Conservation (phyloP, 2,888 invertebrate species). For the Diarsia brunnea region DNA sequence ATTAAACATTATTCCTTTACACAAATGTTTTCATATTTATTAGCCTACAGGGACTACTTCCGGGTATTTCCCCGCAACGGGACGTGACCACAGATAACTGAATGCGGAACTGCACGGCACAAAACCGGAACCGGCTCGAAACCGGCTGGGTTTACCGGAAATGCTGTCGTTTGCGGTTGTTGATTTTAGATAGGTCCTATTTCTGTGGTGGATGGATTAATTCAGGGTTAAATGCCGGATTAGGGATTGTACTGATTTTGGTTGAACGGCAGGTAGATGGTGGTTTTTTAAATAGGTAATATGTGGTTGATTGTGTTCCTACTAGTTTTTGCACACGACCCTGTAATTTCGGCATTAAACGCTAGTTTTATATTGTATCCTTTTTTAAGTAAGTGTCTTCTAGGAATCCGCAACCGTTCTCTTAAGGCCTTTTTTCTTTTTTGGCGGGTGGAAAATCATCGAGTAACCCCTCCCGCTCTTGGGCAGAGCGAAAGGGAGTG, state of each 20-base stretch:
- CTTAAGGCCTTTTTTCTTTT: too few species aligned
- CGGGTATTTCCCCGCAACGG: conserved; percentile 50
- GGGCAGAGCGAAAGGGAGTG: too few species aligned
- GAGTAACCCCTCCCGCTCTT: too few species aligned
- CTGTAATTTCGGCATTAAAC: background rate
- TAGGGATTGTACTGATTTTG: background rate
- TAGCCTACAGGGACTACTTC: conserved; percentile 38
- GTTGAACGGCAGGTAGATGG: background rate
- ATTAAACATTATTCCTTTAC: conserved; percentile 23
- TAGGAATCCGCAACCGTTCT: too few species aligned
- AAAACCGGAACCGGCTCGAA: conserved; percentile 39
- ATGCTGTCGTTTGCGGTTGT: conserved; percentile 48
- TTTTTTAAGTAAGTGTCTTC: too few species aligned
- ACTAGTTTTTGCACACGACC: background rate
- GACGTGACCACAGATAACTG: conserved; percentile 46
- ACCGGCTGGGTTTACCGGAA: conserved; percentile 51
- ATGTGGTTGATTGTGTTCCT: background rate
- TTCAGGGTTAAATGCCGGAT: conserved; percentile 28
- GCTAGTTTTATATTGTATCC: too few species aligned
- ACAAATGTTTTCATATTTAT: conserved; percentile 56
- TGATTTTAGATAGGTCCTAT: conserved; percentile 47
- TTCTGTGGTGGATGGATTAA: conserved; percentile 44
- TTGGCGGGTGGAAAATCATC: too few species aligned
- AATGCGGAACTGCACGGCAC: conserved; percentile 47
- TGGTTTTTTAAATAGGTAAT: background rate